These are phyloP conservation scores for Oryctes rhinoceros DNA, from an alignment of 1,140 invertebrate genomes.

Conservation along the genomic window DNA sequence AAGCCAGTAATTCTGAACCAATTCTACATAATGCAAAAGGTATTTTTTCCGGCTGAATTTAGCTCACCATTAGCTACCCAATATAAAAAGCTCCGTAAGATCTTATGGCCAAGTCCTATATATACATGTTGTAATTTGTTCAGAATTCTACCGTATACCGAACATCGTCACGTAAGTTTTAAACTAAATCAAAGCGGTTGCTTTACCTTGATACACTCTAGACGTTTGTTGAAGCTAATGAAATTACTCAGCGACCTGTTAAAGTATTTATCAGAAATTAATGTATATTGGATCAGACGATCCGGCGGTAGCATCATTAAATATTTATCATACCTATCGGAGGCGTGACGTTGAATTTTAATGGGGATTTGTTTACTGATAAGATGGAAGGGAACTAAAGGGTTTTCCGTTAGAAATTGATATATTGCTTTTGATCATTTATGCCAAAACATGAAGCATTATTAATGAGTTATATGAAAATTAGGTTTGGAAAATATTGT, in stretches of 20 bases:
- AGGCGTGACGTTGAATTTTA: constrained; percentile 34
- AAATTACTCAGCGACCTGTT: constrained; percentile 11
- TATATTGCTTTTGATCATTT: not conserved
- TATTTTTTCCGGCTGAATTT: no score
- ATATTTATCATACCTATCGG: constrained; percentile 24
- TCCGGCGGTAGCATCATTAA: constrained; percentile 13
- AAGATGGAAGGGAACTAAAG: not conserved
- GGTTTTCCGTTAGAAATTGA: not conserved
- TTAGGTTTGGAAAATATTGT: not conserved
- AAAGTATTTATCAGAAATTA: constrained; percentile 36
- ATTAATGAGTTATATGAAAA: not conserved
- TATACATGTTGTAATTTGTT: no score
- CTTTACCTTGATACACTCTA: not conserved
- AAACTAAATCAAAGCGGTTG: no score
- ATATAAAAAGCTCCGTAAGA: no score
- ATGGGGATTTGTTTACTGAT: constrained; percentile 31
- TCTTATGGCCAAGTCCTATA: no score
- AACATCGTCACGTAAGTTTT: not conserved
- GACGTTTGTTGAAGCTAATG: constrained; percentile 7
- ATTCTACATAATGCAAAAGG: no score
- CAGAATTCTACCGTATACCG: not conserved
- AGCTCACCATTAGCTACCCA: no score
- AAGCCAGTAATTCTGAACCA: no score
- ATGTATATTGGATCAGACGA: constrained; percentile 12
- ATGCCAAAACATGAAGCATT: constrained; percentile 13